phyloP scores from a whole-genome alignment of 2,888 invertebrate species.

The Sepiola atlantica region DNA sequence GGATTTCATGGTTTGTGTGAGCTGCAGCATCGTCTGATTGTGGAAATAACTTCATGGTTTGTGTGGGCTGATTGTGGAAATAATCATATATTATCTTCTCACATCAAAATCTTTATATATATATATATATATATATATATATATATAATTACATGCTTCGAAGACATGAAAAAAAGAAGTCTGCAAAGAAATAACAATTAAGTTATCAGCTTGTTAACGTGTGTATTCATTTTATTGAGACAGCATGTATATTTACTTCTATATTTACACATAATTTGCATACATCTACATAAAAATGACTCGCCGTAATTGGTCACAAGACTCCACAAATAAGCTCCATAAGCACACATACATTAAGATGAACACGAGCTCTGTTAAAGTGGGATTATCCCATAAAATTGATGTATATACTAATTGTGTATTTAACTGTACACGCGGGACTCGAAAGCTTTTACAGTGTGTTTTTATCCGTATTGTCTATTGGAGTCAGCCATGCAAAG shows the following conservation, averaged over 20 bases:
- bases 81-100: too few relatives aligned
- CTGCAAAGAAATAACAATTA: too few relatives aligned
- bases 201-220: too few relatives aligned
- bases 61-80: too few relatives aligned
- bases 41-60: too few relatives aligned
- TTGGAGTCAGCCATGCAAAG: not conserved
- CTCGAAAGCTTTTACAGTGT: not conserved
- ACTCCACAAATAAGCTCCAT: not conserved
- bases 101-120: too few relatives aligned
- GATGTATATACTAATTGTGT: slow-evolving; percentile 13
- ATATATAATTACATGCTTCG: too few relatives aligned
- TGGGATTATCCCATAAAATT: slow-evolving; percentile 32
- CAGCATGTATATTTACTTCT: not conserved
- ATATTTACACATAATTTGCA: not conserved
- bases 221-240: too few relatives aligned
- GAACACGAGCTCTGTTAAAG: not conserved
- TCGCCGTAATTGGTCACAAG: not conserved
- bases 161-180: too few relatives aligned
- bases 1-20: too few relatives aligned
- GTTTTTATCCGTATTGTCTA: slow-evolving; percentile 32
- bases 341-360: not conserved
- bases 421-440: not conserved
- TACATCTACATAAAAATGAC: not conserved
- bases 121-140: too few relatives aligned
- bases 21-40: too few relatives aligned